phyloP scores from a whole-genome alignment of 2,113 vertebrate genomes.

The pig (Sus scrofa) region T2T-Sscrofa CM000812.6:210084001-210084500 shows the following conservation, averaged over 20 bases:
- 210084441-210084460: too few relatives aligned
- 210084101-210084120: neutral
- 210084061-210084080: slow-evolving; percentile 7
- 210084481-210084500: too few relatives aligned
- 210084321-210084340: too few relatives aligned
- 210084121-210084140: neutral
- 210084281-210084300: too few relatives aligned
- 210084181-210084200: neutral
- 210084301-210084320: too few relatives aligned
- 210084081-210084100: neutral
- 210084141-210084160: neutral
- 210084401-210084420: too few relatives aligned
- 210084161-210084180: neutral
- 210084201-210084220: neutral
- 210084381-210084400: too few relatives aligned
- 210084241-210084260: neutral
- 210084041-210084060: slow-evolving; percentile 12
- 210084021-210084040: slow-evolving; percentile 43
- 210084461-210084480: too few relatives aligned
- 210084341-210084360: too few relatives aligned
- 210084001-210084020: neutral
- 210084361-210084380: too few relatives aligned
- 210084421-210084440: too few relatives aligned
- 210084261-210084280: too few relatives aligned
- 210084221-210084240: neutral